Base-by-base conservation (phyloP, 2,888 invertebrate species). In the Osedax fenrisi region DNA sequence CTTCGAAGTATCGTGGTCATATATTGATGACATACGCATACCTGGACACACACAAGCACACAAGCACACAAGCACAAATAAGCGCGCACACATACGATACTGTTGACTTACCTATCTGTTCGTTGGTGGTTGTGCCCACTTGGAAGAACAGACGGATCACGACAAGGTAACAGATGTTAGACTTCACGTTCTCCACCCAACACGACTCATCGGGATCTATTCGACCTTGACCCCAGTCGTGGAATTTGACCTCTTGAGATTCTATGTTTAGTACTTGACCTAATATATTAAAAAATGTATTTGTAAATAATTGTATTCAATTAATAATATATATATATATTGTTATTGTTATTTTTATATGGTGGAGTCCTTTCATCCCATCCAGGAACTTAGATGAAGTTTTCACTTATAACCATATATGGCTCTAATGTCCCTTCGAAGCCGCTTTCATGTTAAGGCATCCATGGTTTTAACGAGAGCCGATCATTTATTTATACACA, bases 221-320 rank as follows among this genome's bases (percentile, higher is more conserved):
- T 10, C 41, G 41, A 64, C 73, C 79, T 3, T 77, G 73, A 3
- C 79, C 78, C 66, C 80, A 79, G 73, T 82, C 81, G 73, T 79
- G 81, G 17, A 81, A 81, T 77, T 82, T 83, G 74, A 81, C 79
- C 25, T 78, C 79, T 68, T 80, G 81, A 0, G 82, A 80, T 68
- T 82, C 83, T 24, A 83, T 79, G 70, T 81, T 82, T 26, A 83
- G 73, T 21, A 83, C 79, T 1, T 78, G 78, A 41, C 82, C 83
- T 83, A 75, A n/a, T n/a, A 1, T 77, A 72, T n/a, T n/a, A n/a
- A 23, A 17, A n/a, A n/a, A n/a, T n/a, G n/a, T n/a, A n/a, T n/a
- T n/a, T n/a, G n/a, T n/a, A n/a, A n/a, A n/a, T n/a, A n/a, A n/a
- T n/a, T n/a, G n/a, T n/a, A n/a, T n/a, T n/a, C n/a, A n/a, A n/a